Evolutionary conservation across 37 sponge, comb jelly and placozoan species (phyloP), one percentile per base, ranked within the genome.

Genomic region (Halichondria panicea): DNA sequence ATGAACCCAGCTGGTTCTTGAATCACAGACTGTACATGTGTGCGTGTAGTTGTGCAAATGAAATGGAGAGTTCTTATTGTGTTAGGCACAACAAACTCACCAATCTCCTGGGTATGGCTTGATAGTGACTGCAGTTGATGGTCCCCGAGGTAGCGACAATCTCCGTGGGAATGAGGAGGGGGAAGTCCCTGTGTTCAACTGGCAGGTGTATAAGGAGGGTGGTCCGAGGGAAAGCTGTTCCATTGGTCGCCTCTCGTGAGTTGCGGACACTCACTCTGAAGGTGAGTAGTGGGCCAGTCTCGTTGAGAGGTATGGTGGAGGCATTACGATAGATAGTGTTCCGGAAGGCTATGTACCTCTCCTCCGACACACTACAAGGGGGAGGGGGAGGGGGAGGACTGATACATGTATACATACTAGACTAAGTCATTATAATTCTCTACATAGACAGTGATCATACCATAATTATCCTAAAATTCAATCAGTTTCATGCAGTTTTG

Each of bases 51-150:
- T 24, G 24, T 12, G 27, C 22, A 43, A 31, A 6, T 9, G 69
- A 43, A 11, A 18, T 25, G 22, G 32, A 8, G 39, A 8, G 36
- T 36, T 58, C n/a, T 30, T 31, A 25, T 58, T 31, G n/a, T 7
- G 8, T 58, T 31, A 7, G n/a, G 28, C 59, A 58, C 59, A 7
- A 25, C 59, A 58, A 58, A 55, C 74, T 42, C 53, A 77, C 77
- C 77, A 77, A 32, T 7, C 65, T 59, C 2, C 25, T 13, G 9
- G 77, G 52, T 21, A 76, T 76, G 66, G 66, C 66, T 4, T 68
- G 34, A 56, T 37, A 78, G 24, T 68, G 58, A 55, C 68, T 78
- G 31, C 79, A 78, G 44, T 66, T 78, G 43, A 78, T 59, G 43
- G 25, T 56, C 0, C 31, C 57, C 2, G 21, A 21, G 15, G 32